phyloP scores from a whole-genome alignment of 2,797 vertebrate genomes.

The Epinephelus awoara region DNA sequence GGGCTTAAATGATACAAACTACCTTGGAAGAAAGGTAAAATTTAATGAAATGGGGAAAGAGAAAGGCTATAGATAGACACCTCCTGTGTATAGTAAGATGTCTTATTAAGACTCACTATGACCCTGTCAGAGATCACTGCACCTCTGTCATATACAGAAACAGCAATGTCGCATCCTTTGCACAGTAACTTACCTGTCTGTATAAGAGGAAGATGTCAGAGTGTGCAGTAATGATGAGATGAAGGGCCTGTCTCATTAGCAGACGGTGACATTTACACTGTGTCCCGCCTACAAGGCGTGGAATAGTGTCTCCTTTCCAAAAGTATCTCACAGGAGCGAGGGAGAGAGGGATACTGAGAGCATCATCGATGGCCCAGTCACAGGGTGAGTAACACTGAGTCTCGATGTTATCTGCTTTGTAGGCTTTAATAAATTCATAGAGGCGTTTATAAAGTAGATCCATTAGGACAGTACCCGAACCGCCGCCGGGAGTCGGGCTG shows the following conservation, averaged over 20 bases:
- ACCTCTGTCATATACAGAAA: background rate
- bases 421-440: background rate
- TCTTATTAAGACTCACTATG: background rate
- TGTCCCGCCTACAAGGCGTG: slow-evolving; percentile 84
- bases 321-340: slow-evolving; percentile 54
- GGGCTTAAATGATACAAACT: background rate
- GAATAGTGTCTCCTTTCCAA: slow-evolving; percentile 66
- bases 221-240: slow-evolving; percentile 6
- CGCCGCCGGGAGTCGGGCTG: slow-evolving; percentile 43
- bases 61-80: background rate
- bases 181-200: background rate
- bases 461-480: slow-evolving; percentile 23
- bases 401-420: slow-evolving; percentile 19
- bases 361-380: slow-evolving; percentile 70
- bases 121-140: background rate
- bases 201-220: slow-evolving; percentile 12
- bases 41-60: background rate
- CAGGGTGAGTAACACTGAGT: slow-evolving; percentile 59
- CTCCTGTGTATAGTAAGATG: no score
- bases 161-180: background rate
- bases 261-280: slow-evolving; percentile 69
- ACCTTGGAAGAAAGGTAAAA: background rate
- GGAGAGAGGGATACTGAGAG: slow-evolving; percentile 37
- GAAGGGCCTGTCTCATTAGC: slow-evolving; percentile 46
- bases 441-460: background rate